A percentile compares a stretch with the other conserved stretches of the same genome.
These are phyloP conservation scores for Ctenomys sociabilis DNA, from an alignment of 2,113 vertebrate species.

Conservation along the genomic window DNA sequence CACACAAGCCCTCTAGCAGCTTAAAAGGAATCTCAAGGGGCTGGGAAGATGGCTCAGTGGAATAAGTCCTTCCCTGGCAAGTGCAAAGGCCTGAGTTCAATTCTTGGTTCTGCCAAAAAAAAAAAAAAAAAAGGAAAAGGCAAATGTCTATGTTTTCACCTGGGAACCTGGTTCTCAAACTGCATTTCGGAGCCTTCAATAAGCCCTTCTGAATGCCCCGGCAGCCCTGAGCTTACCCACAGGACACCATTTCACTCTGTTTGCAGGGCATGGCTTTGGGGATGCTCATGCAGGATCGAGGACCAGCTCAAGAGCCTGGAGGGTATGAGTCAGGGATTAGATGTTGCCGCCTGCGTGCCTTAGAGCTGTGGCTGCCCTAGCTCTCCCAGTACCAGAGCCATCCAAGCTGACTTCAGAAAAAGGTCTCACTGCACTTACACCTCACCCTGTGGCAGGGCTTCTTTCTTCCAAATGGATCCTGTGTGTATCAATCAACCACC, in stretches of 20 bases:
- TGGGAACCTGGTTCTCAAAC: neutral
- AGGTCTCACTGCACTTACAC: too few species aligned
- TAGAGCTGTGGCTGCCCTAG: neutral
- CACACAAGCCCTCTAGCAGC: neutral
- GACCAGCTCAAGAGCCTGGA: neutral
- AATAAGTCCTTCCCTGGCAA: too few species aligned
- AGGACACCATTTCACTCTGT: neutral
- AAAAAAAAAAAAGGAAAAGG: too few species aligned
- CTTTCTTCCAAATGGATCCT: too few species aligned
- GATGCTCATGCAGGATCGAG: neutral
- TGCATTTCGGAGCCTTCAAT: neutral
- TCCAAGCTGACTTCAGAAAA: too few species aligned
- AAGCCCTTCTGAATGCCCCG: neutral
- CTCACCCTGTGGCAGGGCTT: too few species aligned
- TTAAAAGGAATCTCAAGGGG: too few species aligned
- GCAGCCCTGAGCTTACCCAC: neutral
- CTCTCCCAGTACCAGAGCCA: too few species aligned
- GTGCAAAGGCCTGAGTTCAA: too few species aligned
- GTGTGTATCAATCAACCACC: too few species aligned
- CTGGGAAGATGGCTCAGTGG: too few species aligned
- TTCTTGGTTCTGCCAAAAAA: too few species aligned
- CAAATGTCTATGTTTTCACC: neutral
- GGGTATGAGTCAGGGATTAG: neutral
- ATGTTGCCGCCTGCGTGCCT: neutral
- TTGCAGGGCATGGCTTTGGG: neutral